These are phyloP conservation scores for Hermaeophaga mercurialis DNA, from an alignment of 2,888 invertebrate genomes.

Conservation along the genomic window DNA sequence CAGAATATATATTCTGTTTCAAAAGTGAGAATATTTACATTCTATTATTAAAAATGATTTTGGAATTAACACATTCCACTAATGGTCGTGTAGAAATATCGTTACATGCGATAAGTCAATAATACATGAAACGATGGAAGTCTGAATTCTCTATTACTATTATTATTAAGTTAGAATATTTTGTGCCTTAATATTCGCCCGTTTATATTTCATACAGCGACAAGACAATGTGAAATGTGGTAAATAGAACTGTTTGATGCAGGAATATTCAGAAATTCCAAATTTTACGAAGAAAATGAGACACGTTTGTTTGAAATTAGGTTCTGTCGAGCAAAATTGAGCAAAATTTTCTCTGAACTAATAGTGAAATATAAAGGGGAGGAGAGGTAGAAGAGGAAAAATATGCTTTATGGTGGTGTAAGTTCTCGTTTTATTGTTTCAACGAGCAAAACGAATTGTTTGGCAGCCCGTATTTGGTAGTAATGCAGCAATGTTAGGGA, in stretches of 20 bases:
- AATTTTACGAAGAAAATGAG: background rate
- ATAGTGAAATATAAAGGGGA: background rate
- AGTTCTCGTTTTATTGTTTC: slow-evolving; percentile 18
- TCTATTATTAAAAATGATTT: no score
- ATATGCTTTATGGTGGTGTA: slow-evolving; percentile 11
- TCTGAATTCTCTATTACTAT: no score
- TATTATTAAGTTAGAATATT: no score
- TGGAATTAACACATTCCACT: no score
- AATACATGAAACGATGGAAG: no score
- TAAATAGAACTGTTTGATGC: background rate
- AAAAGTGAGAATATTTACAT: no score
- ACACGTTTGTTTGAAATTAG: slow-evolving; percentile 1
- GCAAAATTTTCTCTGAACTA: slow-evolving; percentile 7
- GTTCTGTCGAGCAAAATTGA: background rate
- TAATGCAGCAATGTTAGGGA: slow-evolving; percentile 20
- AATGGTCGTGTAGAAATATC: no score
- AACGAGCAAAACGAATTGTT: slow-evolving; percentile 16
- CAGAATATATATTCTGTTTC: no score
- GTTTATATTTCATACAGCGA: no score
- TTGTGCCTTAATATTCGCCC: no score
- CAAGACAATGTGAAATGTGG: no score
- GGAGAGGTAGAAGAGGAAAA: background rate
- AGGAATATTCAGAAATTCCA: background rate
- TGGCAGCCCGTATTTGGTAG: slow-evolving; percentile 23
- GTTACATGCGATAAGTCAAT: no score